These are phyloP conservation scores for Archilochus colubris DNA, from an alignment of 2,113 vertebrate species.

Conservation along the genomic window DNA sequence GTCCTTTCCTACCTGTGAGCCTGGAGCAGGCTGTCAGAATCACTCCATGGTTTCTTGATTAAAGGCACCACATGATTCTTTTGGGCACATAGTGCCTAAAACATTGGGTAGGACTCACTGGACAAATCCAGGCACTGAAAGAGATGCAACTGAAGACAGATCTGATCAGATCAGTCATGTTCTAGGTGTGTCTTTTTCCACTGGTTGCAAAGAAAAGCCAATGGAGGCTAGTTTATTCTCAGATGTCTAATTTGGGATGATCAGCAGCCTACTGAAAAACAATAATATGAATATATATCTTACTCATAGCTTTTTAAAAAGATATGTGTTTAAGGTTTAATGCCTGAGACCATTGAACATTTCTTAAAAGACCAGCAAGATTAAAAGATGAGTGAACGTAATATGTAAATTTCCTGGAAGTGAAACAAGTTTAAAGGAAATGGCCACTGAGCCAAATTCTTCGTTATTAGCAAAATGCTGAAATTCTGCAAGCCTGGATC, in stretches of 20 bases:
- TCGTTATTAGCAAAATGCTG: background rate
- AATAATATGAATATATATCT: fast-evolving
- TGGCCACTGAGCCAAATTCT: background rate
- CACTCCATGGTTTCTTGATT: background rate
- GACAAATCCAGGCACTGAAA: background rate
- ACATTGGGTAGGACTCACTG: background rate
- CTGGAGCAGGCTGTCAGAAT: background rate
- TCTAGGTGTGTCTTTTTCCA: background rate
- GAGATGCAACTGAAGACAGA: background rate
- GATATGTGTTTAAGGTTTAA: fast-evolving
- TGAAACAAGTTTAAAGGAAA: background rate
- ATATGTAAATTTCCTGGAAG: background rate
- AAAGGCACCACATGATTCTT: fast-evolving
- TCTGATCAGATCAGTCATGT: background rate
- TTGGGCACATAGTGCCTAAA: background rate
- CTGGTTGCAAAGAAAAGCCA: background rate
- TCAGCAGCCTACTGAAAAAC: background rate
- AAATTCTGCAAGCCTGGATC: background rate
- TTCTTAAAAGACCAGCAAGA: background rate
- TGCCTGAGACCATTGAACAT: background rate
- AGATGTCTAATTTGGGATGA: background rate
- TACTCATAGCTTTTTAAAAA: background rate
- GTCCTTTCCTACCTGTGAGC: background rate
- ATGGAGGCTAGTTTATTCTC: background rate
- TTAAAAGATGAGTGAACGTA: background rate